Conservation (phyloP, 2,113 vertebrate genomes). For the Spea multiplicata region DNA sequence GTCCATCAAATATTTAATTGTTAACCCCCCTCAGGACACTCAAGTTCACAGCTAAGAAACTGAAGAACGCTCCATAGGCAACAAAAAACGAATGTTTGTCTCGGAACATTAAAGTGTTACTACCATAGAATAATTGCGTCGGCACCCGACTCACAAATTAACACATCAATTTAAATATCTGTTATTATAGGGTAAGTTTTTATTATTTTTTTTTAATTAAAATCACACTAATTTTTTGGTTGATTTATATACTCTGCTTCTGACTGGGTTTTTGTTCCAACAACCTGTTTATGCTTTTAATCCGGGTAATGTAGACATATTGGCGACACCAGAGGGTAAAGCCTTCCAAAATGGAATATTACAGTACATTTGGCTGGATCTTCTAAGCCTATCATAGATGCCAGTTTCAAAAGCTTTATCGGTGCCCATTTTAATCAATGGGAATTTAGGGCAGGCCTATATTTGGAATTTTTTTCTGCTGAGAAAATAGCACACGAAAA, state of each 20-base stretch:
- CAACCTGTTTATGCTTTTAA: slow-evolving; percentile 45
- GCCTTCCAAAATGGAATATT: slow-evolving; percentile 40
- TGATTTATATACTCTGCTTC: neutral
- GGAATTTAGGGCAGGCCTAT: slow-evolving; percentile 44
- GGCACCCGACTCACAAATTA: slow-evolving; percentile 22
- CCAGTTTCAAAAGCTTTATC: slow-evolving; percentile 12
- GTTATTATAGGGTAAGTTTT: too few relatives aligned
- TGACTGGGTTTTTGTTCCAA: slow-evolving; percentile 19
- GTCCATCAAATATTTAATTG: slow-evolving; percentile 43
- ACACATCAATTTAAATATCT: slow-evolving; percentile 21
- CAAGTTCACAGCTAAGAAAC: slow-evolving; percentile 15
- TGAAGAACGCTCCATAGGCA: slow-evolving; percentile 5
- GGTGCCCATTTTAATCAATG: slow-evolving; percentile 43
- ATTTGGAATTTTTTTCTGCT: slow-evolving; percentile 29
- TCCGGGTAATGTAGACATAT: slow-evolving; percentile 42
- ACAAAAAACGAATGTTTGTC: slow-evolving; percentile 13
- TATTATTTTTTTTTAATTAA: too few relatives aligned
- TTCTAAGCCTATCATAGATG: slow-evolving; percentile 24
- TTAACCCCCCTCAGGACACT: slow-evolving; percentile 29
- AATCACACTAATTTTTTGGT: neutral
- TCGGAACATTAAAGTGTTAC: slow-evolving; percentile 3
- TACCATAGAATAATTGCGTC: neutral
- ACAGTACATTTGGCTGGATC: slow-evolving; percentile 34
- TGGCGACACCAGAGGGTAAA: slow-evolving; percentile 34
- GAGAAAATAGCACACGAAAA: slow-evolving; percentile 15